Conservation (phyloP, 2,797 vertebrate species). For the Pelodytes ibericus region DNA sequence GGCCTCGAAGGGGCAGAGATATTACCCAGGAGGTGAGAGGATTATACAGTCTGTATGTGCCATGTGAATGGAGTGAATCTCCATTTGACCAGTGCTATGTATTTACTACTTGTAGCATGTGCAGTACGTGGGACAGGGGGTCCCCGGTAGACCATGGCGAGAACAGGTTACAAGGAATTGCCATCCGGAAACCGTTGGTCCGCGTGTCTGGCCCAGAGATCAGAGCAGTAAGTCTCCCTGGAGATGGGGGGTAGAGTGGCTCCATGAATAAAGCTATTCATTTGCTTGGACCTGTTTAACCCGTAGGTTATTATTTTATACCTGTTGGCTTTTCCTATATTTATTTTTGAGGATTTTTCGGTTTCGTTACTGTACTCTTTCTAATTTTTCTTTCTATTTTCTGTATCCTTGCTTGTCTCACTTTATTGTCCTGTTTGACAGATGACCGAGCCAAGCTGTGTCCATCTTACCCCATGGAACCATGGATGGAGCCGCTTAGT, state of each 20-base stretch:
- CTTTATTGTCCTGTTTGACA: conserved; percentile 28
- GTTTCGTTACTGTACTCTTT: not conserved
- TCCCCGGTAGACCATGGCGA: conserved; percentile 57
- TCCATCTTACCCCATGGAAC: conserved; percentile 62
- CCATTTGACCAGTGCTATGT: not conserved
- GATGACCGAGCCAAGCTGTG: conserved; percentile 62
- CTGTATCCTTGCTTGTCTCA: not conserved
- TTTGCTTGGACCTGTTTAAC: too few species aligned
- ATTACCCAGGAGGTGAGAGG: conserved; percentile 6
- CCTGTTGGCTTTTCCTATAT: too few species aligned
- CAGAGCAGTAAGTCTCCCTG: conserved; percentile 61
- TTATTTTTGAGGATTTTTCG: too few species aligned
- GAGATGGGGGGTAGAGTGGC: not conserved
- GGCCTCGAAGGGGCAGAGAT: conserved; percentile 1
- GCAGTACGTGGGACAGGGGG: conserved; percentile 54
- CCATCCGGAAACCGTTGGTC: conserved; percentile 59
- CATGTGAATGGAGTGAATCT: not conserved
- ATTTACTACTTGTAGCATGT: conserved; percentile 50
- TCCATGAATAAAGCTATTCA: too few species aligned
- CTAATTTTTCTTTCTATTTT: not conserved
- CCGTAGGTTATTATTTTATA: too few species aligned
- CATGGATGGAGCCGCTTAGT: conserved; percentile 71
- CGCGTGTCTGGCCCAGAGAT: conserved; percentile 65
- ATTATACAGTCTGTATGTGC: not conserved
- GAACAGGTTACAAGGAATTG: conserved; percentile 44